phyloP scores from a whole-genome alignment of 1,140 invertebrate species.

The Brachionus rotundiformis region DNA sequence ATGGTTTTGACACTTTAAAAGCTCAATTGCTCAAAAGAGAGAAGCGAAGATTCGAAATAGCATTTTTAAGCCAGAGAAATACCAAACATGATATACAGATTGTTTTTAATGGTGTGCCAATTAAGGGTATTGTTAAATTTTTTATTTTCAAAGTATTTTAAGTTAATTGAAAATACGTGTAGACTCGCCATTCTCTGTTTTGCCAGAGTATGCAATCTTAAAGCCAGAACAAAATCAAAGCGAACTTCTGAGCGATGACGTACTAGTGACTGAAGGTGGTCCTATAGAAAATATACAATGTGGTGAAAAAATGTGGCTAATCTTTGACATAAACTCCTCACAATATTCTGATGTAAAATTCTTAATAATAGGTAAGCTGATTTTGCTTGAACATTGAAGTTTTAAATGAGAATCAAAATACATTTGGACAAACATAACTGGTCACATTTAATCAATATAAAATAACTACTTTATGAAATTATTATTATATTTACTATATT shows the following conservation, averaged over 20 bases:
- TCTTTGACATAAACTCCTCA: background rate
- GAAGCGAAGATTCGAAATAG: constrained; percentile 39
- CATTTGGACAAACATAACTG: too few species aligned
- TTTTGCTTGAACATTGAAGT: too few species aligned
- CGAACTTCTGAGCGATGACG: background rate
- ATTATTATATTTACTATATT: too few species aligned
- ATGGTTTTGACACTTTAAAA: constrained; percentile 29
- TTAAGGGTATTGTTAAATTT: background rate
- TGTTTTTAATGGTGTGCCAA: constrained; percentile 33
- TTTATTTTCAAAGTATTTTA: background rate
- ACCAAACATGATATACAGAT: constrained; percentile 1
- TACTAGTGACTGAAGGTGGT: constrained; percentile 11
- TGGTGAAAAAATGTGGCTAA: constrained; percentile 48
- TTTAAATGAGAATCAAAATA: too few species aligned
- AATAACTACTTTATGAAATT: too few species aligned
- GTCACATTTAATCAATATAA: too few species aligned
- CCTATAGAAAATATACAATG: constrained; percentile 21
- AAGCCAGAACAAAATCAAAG: background rate
- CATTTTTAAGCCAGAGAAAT: background rate
- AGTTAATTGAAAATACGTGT: background rate
- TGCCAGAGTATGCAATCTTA: background rate
- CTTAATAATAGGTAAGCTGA: constrained; percentile 3
- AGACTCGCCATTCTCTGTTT: constrained; percentile 12
- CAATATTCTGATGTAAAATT: constrained; percentile 31
- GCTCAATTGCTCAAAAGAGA: constrained; percentile 25